These are phyloP conservation scores for Hylaeus volcanicus DNA, from an alignment of 1,140 invertebrate species.

Conservation along the genomic window DNA sequence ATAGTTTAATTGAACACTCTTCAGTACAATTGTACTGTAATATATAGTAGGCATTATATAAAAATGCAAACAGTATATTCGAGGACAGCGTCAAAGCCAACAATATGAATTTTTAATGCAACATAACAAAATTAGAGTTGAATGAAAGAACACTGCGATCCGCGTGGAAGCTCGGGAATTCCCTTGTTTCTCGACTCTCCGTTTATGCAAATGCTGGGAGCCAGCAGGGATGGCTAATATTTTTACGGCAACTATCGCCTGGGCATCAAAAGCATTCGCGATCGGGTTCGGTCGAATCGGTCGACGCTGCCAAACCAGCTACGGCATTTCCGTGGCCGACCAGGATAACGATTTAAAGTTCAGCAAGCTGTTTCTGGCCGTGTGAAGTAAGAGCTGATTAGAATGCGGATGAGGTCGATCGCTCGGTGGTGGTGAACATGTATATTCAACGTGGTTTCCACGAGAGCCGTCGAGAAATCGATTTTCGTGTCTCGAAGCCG, in stretches of 20 bases:
- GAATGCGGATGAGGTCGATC: constrained; percentile 70
- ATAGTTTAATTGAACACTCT: no score
- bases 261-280: constrained; percentile 55
- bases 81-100: no score
- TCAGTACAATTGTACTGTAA: no score
- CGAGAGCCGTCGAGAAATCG: constrained; percentile 58
- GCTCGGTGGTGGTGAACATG: constrained; percentile 56
- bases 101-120: no score
- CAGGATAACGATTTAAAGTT: constrained; percentile 69
- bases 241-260: constrained; percentile 31
- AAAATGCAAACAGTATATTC: no score
- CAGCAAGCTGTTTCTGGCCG: constrained; percentile 67
- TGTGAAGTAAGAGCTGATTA: constrained; percentile 69
- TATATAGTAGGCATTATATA: no score
- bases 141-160: no score
- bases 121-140: no score
- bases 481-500: constrained; percentile 57
- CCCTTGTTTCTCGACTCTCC: not conserved
- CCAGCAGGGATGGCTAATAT: not conserved
- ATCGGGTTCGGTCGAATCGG: constrained; percentile 47
- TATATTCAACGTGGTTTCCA: constrained; percentile 65
- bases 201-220: constrained; percentile 9
- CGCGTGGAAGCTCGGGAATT: no score
- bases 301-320: constrained; percentile 56
- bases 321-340: constrained; percentile 56